Evolutionary conservation across 2,888 invertebrate genomes (phyloP).

Genomic region (Polyommatus icarus): DNA sequence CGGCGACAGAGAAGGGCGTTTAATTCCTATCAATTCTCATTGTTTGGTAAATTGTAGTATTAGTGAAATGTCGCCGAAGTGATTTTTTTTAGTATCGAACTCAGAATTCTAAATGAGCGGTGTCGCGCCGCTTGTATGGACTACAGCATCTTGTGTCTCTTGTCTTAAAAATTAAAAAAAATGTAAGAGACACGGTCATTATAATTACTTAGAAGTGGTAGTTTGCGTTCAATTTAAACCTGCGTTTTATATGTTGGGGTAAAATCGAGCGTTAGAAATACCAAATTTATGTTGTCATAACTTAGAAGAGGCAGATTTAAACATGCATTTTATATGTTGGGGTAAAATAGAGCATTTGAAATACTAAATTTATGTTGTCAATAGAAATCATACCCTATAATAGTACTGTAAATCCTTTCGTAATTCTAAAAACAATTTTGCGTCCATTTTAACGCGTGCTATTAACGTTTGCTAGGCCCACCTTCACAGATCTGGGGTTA

Average conservation of each 20-base stretch:
- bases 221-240: background rate
- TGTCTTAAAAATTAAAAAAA: background rate
- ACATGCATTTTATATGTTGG: background rate
- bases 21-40: background rate
- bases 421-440: conserved; percentile 3
- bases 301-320: background rate
- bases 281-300: background rate
- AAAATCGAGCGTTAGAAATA: conserved; percentile 18
- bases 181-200: background rate
- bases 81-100: conserved; percentile 6
- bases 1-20: background rate
- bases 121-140: conserved; percentile 7
- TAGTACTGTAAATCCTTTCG: conserved; percentile 27
- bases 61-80: conserved; percentile 8
- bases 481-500: background rate
- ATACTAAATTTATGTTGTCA: conserved; percentile 13
- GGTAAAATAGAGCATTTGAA: conserved; percentile 17
- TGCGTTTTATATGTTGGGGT: background rate
- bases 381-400: conserved; percentile 6
- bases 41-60: conserved; percentile 1
- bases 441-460: conserved; percentile 3
- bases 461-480: background rate
- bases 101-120: background rate
- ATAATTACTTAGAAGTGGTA: background rate
- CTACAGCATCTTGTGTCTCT: background rate